Evolutionary conservation across 2,113 vertebrate genomes (phyloP).

Genomic region (Cyanocitta stelleri): DNA sequence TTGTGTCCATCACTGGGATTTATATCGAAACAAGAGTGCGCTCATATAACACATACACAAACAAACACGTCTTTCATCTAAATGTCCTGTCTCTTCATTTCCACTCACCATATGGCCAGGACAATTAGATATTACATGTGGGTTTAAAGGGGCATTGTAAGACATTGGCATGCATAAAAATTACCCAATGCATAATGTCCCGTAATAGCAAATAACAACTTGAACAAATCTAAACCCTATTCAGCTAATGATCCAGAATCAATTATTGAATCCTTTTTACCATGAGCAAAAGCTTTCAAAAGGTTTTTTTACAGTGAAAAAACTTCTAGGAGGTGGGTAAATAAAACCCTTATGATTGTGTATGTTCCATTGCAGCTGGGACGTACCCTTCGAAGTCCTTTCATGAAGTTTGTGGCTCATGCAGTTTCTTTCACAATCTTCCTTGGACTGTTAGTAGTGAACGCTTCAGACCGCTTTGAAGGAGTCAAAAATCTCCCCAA

Average conservation of each 20-base stretch:
- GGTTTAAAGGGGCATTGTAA: background rate
- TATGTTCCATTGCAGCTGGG: conserved; percentile 79
- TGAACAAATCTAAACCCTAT: background rate
- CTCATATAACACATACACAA: background rate
- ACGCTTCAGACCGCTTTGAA: conserved; percentile 93
- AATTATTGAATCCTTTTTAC: background rate
- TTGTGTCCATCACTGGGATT: background rate
- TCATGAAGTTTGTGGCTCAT: conserved; percentile 98
- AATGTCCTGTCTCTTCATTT: background rate
- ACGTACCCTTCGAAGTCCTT: conserved; percentile 90
- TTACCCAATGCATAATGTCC: background rate
- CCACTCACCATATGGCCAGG: background rate
- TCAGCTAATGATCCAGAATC: background rate
- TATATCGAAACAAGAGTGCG: background rate
- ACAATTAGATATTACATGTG: background rate
- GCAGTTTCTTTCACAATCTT: conserved; percentile 97
- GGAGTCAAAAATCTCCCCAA: conserved; percentile 95
- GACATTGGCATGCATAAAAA: background rate
- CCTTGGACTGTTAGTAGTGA: conserved; percentile 87
- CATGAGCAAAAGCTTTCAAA: background rate
- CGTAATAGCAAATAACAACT: background rate
- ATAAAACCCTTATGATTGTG: background rate
- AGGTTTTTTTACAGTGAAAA: background rate
- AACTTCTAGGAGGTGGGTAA: background rate
- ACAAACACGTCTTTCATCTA: background rate